Evolutionary conservation across 2,113 vertebrate genomes (phyloP).

Genomic region (Otus sunia): DNA sequence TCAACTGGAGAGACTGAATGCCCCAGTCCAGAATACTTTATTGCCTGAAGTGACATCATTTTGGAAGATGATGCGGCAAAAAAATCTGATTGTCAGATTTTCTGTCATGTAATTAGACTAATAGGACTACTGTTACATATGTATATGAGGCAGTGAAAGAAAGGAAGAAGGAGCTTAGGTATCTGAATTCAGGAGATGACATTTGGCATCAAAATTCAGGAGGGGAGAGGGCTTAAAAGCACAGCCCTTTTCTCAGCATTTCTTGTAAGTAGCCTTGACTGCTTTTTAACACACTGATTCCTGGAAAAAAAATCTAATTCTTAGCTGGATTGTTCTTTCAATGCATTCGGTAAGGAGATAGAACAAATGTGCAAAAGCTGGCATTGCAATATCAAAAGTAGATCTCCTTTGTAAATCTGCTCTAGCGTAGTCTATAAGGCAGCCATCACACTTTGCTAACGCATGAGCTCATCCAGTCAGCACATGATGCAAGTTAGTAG

Average conservation of each 20-base stretch:
- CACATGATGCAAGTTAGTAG: not conserved
- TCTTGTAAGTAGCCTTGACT: not conserved
- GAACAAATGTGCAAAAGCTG: not conserved
- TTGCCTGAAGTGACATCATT: not conserved
- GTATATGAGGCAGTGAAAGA: not conserved
- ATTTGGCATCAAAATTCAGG: not conserved
- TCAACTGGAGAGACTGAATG: not conserved
- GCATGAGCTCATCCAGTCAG: not conserved
- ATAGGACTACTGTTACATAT: not conserved
- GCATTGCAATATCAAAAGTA: not conserved
- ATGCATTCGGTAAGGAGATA: not conserved
- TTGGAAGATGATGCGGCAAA: not conserved
- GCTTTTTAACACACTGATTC: not conserved
- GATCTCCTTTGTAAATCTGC: not conserved
- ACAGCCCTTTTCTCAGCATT: not conserved
- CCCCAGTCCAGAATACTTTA: not conserved
- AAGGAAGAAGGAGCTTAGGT: not conserved
- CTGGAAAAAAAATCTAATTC: not conserved
- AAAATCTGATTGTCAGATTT: not conserved
- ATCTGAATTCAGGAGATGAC: not conserved
- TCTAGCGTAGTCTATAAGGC: not conserved
- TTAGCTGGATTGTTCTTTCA: not conserved
- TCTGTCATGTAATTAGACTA: not conserved
- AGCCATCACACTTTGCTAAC: not conserved
- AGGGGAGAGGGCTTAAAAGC: not conserved